Evolutionary conservation across 2,797 vertebrate genomes (phyloP), one percentile per base, ranked within the genome.

Genomic region (Melanotaenia boesemani): DNA sequence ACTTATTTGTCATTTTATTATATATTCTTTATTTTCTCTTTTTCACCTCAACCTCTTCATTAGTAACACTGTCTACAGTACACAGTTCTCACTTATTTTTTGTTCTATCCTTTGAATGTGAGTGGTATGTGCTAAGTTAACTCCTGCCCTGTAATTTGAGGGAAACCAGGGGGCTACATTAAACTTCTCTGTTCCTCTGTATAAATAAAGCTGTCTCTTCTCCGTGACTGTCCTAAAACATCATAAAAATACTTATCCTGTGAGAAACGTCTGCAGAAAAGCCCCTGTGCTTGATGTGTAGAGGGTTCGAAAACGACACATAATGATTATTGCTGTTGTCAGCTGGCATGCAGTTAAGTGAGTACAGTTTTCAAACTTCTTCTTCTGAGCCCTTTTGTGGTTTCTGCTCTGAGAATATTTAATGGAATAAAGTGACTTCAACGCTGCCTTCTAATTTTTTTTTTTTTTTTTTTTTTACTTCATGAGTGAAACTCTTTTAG

Each of bases 311-410:
- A 86, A 55, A 60, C 20, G 0, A 37, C 20, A 56, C 71, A 57
- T 79, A 67, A 56, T 70, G 77, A 89, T 87, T 77, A 88, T 86
- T 79, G 72, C 82, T 63, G 59, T 72, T 87, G 89, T 88, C 83
- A 86, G 85, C 81, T 85, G 80, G 67, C 55, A 20, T 77, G 65
- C 62, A 59, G 78, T 86, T 79, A 78, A 73, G 65, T 22, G 58
- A 63, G 50, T 9, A 67, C 46, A 55, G 46, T 74, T 81, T 76
- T 80, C n/a, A 75, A 67, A 83, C 36, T 57, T 65, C 67, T 72
- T 48, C 65, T 11, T 85, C 76, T 9, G 13, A 84, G 76, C 55
- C 70, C 68, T 60, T 48, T 69, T 82, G 84, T 75, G 86, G 82
- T 86, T 89, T 83, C 70, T 76, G 57, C 66, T 71, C 63, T 71